These are phyloP conservation scores for Pitangus sulphuratus DNA, from an alignment of 2,797 vertebrate genomes.

Conservation along the genomic window DNA sequence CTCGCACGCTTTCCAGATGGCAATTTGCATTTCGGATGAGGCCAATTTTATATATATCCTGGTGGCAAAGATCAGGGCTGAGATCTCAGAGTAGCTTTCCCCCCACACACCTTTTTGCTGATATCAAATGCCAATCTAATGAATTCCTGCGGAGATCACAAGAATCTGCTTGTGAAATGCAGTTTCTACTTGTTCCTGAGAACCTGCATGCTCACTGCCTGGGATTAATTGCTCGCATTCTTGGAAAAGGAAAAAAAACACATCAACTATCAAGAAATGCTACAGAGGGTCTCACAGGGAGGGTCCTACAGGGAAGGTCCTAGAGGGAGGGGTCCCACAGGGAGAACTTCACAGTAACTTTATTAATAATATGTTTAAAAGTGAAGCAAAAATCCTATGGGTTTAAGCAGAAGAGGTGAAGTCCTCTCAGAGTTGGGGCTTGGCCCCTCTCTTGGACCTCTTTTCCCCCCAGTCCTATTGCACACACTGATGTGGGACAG, in stretches of 20 bases:
- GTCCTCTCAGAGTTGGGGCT: accelerated
- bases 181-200: not conserved
- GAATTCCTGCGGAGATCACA: not conserved
- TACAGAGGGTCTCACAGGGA: not conserved
- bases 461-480: not conserved
- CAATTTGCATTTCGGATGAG: not conserved
- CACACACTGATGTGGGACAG: accelerated
- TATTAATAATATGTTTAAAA: not conserved
- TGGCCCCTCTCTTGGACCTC: not conserved
- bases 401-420: not conserved
- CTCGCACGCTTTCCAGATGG: not conserved
- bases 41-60: not conserved
- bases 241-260: not conserved
- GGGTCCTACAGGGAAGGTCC: not conserved
- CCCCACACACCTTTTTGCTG: not conserved
- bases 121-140: not conserved
- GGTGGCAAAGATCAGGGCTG: not conserved
- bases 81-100: not conserved
- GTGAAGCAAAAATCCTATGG: not conserved
- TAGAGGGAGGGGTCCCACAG: not conserved
- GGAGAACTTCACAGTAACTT: not conserved
- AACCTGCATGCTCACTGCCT: not conserved
- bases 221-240: not conserved
- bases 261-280: not conserved
- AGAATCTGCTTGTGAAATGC: conserved; percentile 16